Conservation (phyloP, 1,140 invertebrate species). For the Heliconius eleuchia region DNA sequence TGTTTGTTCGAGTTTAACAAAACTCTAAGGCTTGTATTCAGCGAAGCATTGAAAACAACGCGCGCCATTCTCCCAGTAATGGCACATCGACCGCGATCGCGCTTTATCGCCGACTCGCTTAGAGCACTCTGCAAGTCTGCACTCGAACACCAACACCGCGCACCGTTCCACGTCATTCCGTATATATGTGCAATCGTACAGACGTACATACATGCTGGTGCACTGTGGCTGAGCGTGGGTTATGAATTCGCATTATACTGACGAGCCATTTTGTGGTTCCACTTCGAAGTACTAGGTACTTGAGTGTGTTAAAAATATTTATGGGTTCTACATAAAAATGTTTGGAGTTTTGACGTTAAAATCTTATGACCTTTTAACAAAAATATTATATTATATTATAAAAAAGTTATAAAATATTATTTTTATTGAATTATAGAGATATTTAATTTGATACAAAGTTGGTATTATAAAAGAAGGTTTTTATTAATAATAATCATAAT, state of each 20-base stretch:
- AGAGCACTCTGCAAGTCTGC: background rate
- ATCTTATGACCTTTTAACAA: too few relatives aligned
- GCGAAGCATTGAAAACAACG: background rate
- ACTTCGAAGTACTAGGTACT: background rate
- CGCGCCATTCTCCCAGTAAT: background rate
- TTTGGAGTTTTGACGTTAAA: too few relatives aligned
- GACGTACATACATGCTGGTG: background rate
- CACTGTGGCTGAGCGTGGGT: background rate
- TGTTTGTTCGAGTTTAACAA: background rate
- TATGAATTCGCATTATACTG: slow-evolving; percentile 17
- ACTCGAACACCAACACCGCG: background rate
- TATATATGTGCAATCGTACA: background rate
- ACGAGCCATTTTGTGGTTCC: slow-evolving; percentile 19
- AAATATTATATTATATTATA: too few relatives aligned
- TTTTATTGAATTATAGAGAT: too few relatives aligned
- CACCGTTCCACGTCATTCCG: background rate
- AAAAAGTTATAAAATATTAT: too few relatives aligned
- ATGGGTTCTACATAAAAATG: background rate
- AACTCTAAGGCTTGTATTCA: background rate
- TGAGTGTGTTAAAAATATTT: background rate
- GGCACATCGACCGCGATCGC: background rate
- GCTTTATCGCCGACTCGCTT: background rate
- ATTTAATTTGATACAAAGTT: too few relatives aligned
- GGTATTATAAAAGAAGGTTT: too few relatives aligned
- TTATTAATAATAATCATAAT: too few relatives aligned